Base-by-base conservation (phyloP, 1,140 invertebrate species). In the Sesamia nonagrioides region DNA sequence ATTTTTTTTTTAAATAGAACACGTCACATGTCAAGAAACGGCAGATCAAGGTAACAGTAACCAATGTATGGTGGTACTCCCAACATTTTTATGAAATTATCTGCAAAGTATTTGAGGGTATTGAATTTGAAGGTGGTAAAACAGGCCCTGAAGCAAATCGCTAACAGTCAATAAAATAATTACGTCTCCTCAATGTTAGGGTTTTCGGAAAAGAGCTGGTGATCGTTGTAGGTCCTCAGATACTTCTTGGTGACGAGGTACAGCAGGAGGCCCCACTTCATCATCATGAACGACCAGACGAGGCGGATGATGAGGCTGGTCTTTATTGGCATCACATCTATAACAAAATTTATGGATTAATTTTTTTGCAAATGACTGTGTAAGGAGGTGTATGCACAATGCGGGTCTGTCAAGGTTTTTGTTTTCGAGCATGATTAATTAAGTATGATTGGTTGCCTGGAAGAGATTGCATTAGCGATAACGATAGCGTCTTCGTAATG, bases 211-310 rank as follows among this genome's bases (percentile, higher is more conserved):
- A 93, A 93, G 18, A 93, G 84, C 76, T 92, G 92, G 58, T 92
- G 87, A 54, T 93, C 92, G 79, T 93, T 93, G 77, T 93, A 93
- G 6, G 91, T 93, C 5, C 88, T 81, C 0, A 92, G 82, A 35
- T 93, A 93, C 61, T 89, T 89, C 79, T 88, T 92, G 2, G 91
- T 92, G 78, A 84, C 84, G 13, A 85, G 80, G 75, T 92, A 92
- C 15, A 93, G 84, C 42, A 91, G 56, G 7, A 92, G 61, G 48
- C 92, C 92, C 92, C 92, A 93, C 73, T 93, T 94, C 84, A 89
- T 88, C 92, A 94, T 94, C 89, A 92, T 92, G 77, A 94, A 91
- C 1, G 92, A 90, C 91, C 91, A 92, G 27, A 94, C 82, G 77
- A 94, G 60, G 9, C 88, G 81, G 68, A 94, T 91, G 18, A 94